Conservation (phyloP, 2,888 invertebrate species). For the Conops quadrifasciatus region DNA sequence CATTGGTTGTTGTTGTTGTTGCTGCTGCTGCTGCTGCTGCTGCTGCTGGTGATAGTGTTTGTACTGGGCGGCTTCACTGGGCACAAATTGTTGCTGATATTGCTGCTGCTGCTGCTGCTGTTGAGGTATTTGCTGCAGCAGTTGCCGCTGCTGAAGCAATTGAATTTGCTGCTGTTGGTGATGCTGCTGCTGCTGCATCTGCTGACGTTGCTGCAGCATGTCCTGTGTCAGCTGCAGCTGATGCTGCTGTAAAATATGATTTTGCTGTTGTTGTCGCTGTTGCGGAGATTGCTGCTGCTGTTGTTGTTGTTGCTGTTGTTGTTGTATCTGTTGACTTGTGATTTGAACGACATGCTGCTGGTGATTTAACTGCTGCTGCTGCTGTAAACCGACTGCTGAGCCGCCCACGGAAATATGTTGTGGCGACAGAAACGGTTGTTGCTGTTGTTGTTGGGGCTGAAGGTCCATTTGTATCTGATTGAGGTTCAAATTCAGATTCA, state of each 20-base stretch:
- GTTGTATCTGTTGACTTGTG: conserved; percentile 40
- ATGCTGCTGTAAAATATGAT: conserved; percentile 24
- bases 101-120: conserved; percentile 43
- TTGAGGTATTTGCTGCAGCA: conserved; percentile 22
- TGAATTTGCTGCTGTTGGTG: conserved; percentile 41
- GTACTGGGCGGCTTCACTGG: not conserved
- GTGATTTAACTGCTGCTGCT: conserved; percentile 39
- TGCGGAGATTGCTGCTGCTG: conserved; percentile 42
- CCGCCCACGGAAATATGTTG: conserved; percentile 34
- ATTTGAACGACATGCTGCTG: conserved; percentile 42
- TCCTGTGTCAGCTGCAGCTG: conserved; percentile 40
- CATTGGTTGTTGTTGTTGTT: conserved; percentile 33
- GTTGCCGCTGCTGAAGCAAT: conserved; percentile 35
- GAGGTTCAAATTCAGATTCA: conserved; percentile 29
- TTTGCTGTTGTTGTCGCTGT: conserved; percentile 40
- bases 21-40: conserved; percentile 22
- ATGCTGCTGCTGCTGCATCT: conserved; percentile 44
- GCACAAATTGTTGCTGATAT: conserved; percentile 38
- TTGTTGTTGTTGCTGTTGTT: conserved; percentile 38
- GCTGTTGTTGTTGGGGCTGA: conserved; percentile 35
- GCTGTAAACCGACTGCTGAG: conserved; percentile 22
- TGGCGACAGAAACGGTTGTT: conserved; percentile 32
- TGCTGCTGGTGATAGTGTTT: conserved; percentile 6
- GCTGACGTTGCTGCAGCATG: conserved; percentile 39
- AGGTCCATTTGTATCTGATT: conserved; percentile 33